Base-by-base conservation (phyloP, 2,113 vertebrate species). In the Motacilla tschutschensis region DNA sequence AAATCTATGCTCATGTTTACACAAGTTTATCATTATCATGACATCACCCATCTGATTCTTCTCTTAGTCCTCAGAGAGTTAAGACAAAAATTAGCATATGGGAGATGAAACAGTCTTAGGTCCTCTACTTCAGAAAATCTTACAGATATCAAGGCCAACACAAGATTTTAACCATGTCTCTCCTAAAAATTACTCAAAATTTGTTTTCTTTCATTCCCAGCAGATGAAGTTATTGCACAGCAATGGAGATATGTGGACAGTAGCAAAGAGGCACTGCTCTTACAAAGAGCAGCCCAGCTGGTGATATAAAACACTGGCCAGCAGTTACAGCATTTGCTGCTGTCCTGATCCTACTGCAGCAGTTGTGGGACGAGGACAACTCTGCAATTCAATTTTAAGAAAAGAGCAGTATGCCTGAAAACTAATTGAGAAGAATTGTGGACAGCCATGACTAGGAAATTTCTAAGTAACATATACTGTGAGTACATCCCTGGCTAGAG, bases 111-210 rank as follows among this genome's bases (percentile, higher is more conserved):
- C 7, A 50, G 13, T 44, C 29, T 38, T 29, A 36, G n/a, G 21
- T 84, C 17, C 55, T 83, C 74, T 53, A 5, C 59, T 54, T 70
- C 57, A 65, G n/a, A 69, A 73, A 83, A 44, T 69, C 77, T 59
- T 77, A 25, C 43, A 44, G 19, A 8, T 63, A 59, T 12, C 36
- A 63, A 86, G 85, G 41, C 14, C 66, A 79, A 15, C 5, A 58
- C 46, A 41, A 81, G 20, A 83, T 26, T 88, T 80, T 62, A 78
- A 58, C 73, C 41, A 54, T 22, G 41, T 35, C 38, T 74, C 16
- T 85, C 83, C 46, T 29, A 66, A 89, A 83, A 84, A 55, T 82
- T 60, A 72, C 55, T 70, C 51, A n/a, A 29, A 88, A 84, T 73
- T 18, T 73, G 25, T 33, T 93, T 88, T 70, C 28, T 57, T 79